Conservation (phyloP, 2,113 vertebrate species). For the Nicator chloris region DNA sequence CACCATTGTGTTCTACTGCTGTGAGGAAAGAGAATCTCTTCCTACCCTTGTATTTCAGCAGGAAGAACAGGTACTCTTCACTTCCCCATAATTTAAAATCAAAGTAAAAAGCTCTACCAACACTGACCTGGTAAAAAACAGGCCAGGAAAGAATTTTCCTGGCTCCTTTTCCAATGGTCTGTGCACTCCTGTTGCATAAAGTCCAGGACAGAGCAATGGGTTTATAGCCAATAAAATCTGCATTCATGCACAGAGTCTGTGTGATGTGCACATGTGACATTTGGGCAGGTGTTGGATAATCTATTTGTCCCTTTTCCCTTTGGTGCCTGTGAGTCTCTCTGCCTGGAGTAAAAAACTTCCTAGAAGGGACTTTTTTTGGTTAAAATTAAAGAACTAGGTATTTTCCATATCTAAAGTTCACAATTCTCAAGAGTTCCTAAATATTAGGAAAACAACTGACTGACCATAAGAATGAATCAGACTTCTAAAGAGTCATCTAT, state of each 20-base stretch:
- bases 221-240: neutral
- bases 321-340: neutral
- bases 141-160: neutral
- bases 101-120: neutral
- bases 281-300: neutral
- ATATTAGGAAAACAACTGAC: neutral
- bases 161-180: neutral
- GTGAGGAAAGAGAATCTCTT: neutral
- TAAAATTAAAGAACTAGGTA: neutral
- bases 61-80: neutral
- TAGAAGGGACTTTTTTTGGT: neutral
- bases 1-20: neutral
- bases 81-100: neutral
- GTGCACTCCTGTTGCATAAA: neutral
- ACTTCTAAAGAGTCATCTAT: neutral
- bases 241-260: neutral
- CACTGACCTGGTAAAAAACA: neutral
- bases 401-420: neutral
- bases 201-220: neutral
- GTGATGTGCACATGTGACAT: neutral
- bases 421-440: neutral
- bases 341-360: neutral
- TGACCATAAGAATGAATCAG: neutral
- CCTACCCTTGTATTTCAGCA: neutral
- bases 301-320: neutral